phyloP scores from a whole-genome alignment of 2,113 vertebrate genomes.

The Lepus americanus region DNA sequence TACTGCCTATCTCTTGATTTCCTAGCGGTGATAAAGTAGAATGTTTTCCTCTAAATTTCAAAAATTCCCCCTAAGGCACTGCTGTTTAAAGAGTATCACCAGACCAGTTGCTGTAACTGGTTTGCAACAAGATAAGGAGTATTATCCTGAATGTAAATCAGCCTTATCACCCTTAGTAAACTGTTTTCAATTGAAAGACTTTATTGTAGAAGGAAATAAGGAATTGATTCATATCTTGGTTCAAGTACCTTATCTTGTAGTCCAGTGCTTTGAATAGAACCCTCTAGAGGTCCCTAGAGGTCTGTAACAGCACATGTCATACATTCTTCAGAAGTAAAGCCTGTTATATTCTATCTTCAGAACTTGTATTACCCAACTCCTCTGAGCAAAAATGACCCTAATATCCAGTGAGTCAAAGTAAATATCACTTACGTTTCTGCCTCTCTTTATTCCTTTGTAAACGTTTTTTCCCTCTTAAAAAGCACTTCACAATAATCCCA shows the following conservation, averaged over 20 bases:
- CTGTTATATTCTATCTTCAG: background rate
- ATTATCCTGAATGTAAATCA: conserved; percentile 29
- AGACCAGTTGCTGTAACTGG: background rate
- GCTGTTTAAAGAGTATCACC: background rate
- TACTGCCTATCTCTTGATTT: background rate
- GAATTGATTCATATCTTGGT: conserved; percentile 40
- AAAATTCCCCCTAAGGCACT: background rate
- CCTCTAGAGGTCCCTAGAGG: background rate
- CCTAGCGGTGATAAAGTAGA: background rate
- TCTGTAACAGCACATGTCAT: background rate
- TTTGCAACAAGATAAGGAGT: background rate
- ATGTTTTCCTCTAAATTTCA: background rate
- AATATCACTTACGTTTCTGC: background rate
- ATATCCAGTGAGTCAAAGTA: background rate
- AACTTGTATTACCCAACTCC: background rate
- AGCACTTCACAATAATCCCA: background rate
- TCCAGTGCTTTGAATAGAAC: background rate
- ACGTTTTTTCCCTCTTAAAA: conserved; percentile 47
- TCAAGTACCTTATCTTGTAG: background rate
- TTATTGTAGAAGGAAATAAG: conserved; percentile 32
- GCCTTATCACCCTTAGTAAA: background rate
- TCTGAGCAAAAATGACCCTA: background rate
- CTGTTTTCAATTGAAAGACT: background rate
- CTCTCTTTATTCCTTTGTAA: background rate
- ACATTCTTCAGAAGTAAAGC: background rate